A percentile compares a stretch with the other conserved stretches of the same genome.
These are phyloP conservation scores for Lasiurus borealis DNA, from an alignment of 2,113 vertebrate genomes.

Conservation along the genomic window DNA sequence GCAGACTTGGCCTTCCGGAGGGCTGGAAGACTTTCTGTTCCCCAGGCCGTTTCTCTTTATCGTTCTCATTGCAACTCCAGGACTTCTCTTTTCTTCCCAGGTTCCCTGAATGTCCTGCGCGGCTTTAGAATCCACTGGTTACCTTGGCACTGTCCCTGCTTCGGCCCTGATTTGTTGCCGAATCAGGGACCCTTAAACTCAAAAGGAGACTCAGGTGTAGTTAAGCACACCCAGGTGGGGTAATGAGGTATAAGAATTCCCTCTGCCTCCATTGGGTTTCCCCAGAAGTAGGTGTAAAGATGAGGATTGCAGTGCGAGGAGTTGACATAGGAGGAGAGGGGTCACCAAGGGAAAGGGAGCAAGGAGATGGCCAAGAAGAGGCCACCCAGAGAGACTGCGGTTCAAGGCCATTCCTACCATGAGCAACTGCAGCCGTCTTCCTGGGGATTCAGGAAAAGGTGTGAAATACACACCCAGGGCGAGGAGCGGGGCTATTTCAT, in stretches of 20 bases:
- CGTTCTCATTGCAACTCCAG: slow-evolving; percentile 66
- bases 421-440: neutral
- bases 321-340: neutral
- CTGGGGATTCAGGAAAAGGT: neutral
- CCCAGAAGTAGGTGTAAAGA: neutral
- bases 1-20: slow-evolving; percentile 73
- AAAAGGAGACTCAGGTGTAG: slow-evolving; percentile 10
- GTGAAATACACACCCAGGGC: too few species aligned
- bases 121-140: neutral
- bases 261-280: neutral
- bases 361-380: neutral
- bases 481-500: neutral
- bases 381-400: neutral
- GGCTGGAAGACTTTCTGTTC: slow-evolving; percentile 53
- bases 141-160: neutral
- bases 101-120: neutral
- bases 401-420: rapidly evolving
- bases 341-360: rapidly evolving
- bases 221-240: neutral
- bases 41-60: slow-evolving; percentile 54
- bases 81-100: neutral
- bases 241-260: neutral
- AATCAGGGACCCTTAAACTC: neutral
- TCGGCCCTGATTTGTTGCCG: neutral
- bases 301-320: neutral